Evolutionary conservation across 2,888 invertebrate species (phyloP), one percentile per base, ranked within the genome.

Genomic region (Drosophila cognata): DNA sequence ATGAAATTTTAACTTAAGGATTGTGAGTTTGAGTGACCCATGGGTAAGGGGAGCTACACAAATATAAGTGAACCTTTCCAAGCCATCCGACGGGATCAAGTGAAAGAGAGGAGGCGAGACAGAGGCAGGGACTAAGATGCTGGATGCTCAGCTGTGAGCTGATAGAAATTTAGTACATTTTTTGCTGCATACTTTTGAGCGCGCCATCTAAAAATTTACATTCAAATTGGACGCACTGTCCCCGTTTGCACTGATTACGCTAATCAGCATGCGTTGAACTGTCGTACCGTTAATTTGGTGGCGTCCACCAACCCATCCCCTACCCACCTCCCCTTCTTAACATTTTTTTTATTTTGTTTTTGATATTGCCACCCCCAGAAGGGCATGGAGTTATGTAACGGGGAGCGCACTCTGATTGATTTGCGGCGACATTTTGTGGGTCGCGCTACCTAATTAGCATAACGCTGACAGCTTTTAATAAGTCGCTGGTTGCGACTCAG

Each of bases 401-500:
- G 41, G 56, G 21, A 51, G 50, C 46, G 52, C 18, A 57, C 29
- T 33, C 59, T 85, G 88, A 84, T 88, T 88, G 84, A 86, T 88
- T 88, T 83, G 87, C 71, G 67, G 75, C 62, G 43, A 71, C 80
- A 76, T 57, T 71, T 79, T 65, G 56, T 63, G 60, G 76, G 62
- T 46, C 62, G 53, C 58, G 59, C 41, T 46, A 58, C 41, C 88
- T 81, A 88, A 84, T 84, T 88, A 84, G 69, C 86, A 88, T 83
- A 88, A 75, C 72, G 83, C 72, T 55, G 80, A 67, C 77, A 71
- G 88, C 77, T 72, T 85, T 85, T 83, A 83, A 84, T 88, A 84
- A 84, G 83, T 69, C 33, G 66, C 65, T 63, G 56, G 38, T 13
- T 46, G 31, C 50, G 66, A 16, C 46, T 46, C 46, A 16, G 16